A percentile compares a stretch with the other conserved stretches of the same genome.
These are phyloP conservation scores for Podarcis lilfordi DNA, from an alignment of 2,797 vertebrate genomes.

Conservation along the genomic window DNA sequence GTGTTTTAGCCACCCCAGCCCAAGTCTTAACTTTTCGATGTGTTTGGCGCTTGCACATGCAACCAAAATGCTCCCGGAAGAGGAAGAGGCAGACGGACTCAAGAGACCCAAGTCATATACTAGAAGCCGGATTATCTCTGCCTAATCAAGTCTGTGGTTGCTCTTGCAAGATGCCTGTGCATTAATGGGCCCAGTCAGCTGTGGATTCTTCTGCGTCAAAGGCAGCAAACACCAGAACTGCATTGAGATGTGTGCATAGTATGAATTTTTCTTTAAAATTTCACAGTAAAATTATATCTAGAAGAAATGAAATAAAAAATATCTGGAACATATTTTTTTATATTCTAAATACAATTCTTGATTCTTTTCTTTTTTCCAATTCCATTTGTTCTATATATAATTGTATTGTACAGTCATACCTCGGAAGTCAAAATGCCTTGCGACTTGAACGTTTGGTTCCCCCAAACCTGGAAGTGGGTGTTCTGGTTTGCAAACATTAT, in stretches of 20 bases:
- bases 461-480: too few species aligned
- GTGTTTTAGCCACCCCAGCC: not conserved
- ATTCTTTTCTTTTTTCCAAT: too few species aligned
- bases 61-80: not conserved
- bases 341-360: too few species aligned
- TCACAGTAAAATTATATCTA: too few species aligned
- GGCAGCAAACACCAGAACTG: not conserved
- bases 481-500: too few species aligned
- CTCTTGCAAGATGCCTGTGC: constrained; percentile 10
- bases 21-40: not conserved
- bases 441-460: too few species aligned
- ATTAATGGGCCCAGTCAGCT: constrained; percentile 38
- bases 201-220: constrained; percentile 27
- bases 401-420: too few species aligned
- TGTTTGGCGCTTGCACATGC: not conserved
- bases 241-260: not conserved
- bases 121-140: constrained; percentile 10
- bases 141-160: constrained; percentile 33
- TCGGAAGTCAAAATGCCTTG: too few species aligned
- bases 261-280: too few species aligned
- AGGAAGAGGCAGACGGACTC: not conserved
- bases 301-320: too few species aligned
- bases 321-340: too few species aligned
- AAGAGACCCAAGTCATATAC: not conserved
- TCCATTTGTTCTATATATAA: too few species aligned